A percentile compares a stretch with the other conserved stretches of the same genome.
phyloP scores from a whole-genome alignment of 1,140 invertebrate species.

The Ceratina australensis region DNA sequence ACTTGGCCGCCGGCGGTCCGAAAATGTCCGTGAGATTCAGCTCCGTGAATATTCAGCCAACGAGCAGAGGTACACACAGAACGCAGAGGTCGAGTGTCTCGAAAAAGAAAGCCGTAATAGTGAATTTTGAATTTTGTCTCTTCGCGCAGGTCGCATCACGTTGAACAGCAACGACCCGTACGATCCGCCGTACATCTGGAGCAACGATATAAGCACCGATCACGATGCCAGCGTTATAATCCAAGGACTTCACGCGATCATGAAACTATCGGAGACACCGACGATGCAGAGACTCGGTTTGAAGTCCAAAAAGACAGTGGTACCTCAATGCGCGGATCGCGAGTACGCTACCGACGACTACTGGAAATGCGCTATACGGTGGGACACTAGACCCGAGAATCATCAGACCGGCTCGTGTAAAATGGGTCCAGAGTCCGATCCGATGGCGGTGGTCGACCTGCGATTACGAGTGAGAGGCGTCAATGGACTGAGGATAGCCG shows the following conservation, averaged over 20 bases:
- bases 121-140: not conserved
- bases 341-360: slow-evolving; percentile 76
- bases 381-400: slow-evolving; percentile 78
- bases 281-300: slow-evolving; percentile 65
- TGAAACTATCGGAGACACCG: slow-evolving; percentile 65
- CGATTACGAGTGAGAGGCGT: slow-evolving; percentile 77
- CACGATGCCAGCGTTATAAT: slow-evolving; percentile 76
- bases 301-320: slow-evolving; percentile 29
- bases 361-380: slow-evolving; percentile 80
- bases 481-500: slow-evolving; percentile 76
- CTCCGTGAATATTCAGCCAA: slow-evolving; percentile 85
- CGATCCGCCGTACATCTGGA: slow-evolving; percentile 82
- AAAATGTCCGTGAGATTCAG: slow-evolving; percentile 78
- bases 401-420: slow-evolving; percentile 82
- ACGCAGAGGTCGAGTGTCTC: not conserved
- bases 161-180: slow-evolving; percentile 79
- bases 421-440: slow-evolving; percentile 80
- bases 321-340: slow-evolving; percentile 61
- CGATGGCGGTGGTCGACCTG: slow-evolving; percentile 78
- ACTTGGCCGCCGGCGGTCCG: not conserved
- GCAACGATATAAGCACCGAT: slow-evolving; percentile 80
- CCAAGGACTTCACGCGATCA: slow-evolving; percentile 70
- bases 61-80: slow-evolving; percentile 84
- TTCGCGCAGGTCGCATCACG: slow-evolving; percentile 78
- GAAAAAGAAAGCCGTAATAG: not conserved